Evolutionary conservation across 2,888 invertebrate species (phyloP).

Genomic region (Sepiola atlantica): DNA sequence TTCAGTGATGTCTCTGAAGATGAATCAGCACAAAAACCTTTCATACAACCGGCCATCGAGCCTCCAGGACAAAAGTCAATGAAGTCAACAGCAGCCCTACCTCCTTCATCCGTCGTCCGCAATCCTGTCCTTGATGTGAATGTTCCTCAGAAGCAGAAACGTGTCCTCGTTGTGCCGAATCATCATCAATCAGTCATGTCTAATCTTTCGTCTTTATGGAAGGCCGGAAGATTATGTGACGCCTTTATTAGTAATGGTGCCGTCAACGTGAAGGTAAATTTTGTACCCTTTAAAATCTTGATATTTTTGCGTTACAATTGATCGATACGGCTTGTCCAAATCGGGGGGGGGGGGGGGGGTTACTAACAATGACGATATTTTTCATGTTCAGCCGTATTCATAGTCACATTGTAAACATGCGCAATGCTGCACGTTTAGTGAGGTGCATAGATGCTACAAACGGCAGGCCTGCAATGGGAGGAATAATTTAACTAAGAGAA

Average conservation of each 20-base stretch:
- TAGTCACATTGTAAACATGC: not conserved
- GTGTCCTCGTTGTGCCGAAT: conserved; percentile 39
- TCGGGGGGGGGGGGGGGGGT: no score
- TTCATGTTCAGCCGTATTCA: not conserved
- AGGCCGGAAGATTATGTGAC: conserved; percentile 41
- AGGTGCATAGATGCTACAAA: no score
- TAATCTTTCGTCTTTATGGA: conserved; percentile 41
- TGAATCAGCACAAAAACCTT: not conserved
- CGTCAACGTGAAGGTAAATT: not conserved
- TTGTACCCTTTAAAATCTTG: not conserved
- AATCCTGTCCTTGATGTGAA: not conserved
- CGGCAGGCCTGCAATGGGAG: no score
- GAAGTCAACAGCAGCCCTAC: not conserved
- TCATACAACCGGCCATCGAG: not conserved
- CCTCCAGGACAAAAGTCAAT: not conserved
- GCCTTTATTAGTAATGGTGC: conserved; percentile 40
- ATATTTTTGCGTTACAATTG: not conserved
- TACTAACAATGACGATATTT: not conserved
- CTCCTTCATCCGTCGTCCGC: not conserved
- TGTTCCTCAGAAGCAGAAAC: conserved; percentile 33
- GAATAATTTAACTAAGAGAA: no score
- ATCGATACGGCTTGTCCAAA: not conserved
- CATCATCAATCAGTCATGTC: conserved; percentile 42
- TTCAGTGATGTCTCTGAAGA: not conserved
- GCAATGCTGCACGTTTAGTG: no score